Evolutionary conservation across 2,888 invertebrate genomes (phyloP), one percentile per base, ranked within the genome.

Genomic region (Drosophila kambysellisi): DNA sequence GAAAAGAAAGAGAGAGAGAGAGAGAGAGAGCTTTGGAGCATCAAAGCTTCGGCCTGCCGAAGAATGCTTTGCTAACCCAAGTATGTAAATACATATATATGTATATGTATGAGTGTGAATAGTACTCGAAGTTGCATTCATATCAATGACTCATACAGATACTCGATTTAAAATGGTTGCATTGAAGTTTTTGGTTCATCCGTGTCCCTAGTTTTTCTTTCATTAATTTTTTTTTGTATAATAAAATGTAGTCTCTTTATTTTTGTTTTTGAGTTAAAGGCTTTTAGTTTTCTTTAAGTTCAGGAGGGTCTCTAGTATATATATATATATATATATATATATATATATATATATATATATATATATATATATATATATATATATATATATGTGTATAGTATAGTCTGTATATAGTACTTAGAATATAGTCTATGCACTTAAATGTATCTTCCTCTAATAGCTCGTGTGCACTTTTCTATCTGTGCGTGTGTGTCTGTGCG

Each of bases 171-270:
- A 80, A 83, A 75, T 25, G 15, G 25, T 87, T 77, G 58, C 65
- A 79, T 79, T 60, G 46, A 25, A 59, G 50, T 56, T 67, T 60
- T 53, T 56, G 61, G 46, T 62, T 66, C 15, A 20, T 62, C 25
- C 56, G 33, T 71, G 39, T 59, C 53, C 46, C 41, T 60, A 41
- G 70, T 82, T 17, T 50, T 9, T 17, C 15, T 25, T 37, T 11
- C 11, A 0, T 20, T 20, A 25, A 12, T 12, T 46, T 46, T 7
- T 15, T 11, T 39, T 79, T 88, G 81, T 86, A 89, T 89, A 89
- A 74, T 89, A 81, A 88, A 83, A 79, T 83, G 85, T 84, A 91
- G 91, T 91, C 89, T 91, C 91, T 78, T 69, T 80, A 68, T 82
- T 82, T 81, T 70, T 88, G 78, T 84, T 74, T 76, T 75, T 74